Evolutionary conservation across 1,140 invertebrate genomes (phyloP).

Genomic region (Pseudoatta argentina): DNA sequence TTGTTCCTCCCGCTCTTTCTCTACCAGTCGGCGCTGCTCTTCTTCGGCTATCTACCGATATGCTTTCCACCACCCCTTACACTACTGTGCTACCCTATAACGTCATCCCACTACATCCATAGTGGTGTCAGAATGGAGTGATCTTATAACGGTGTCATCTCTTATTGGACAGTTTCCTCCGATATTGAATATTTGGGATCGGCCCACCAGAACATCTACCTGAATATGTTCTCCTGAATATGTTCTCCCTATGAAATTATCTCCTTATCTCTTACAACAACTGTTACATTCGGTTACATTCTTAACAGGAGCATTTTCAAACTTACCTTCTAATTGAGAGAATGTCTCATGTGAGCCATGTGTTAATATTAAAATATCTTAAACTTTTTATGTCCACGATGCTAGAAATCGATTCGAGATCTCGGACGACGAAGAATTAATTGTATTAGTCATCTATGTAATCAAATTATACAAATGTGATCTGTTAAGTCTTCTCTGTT

Average conservation of each 20-base stretch:
- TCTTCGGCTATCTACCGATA: conserved; percentile 36
- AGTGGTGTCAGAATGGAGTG: neutral
- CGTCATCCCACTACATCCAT: neutral
- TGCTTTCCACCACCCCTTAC: conserved; percentile 9
- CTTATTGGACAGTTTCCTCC: neutral
- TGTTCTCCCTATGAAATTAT: neutral
- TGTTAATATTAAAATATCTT: neutral
- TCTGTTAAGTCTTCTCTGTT: too few relatives aligned
- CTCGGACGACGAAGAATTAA: too few relatives aligned
- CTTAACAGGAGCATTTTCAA: neutral
- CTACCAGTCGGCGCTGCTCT: conserved; percentile 17
- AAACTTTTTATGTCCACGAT: too few relatives aligned
- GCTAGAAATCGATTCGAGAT: too few relatives aligned
- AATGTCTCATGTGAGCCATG: neutral
- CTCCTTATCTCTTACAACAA: neutral
- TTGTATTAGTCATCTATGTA: too few relatives aligned
- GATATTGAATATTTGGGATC: neutral
- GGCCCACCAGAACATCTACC: neutral
- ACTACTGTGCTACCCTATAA: neutral
- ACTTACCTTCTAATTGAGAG: neutral
- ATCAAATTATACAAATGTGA: too few relatives aligned
- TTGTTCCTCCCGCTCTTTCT: conserved; percentile 49
- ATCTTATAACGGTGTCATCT: conserved; percentile 4
- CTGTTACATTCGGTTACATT: too few relatives aligned
- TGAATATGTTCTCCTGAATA: neutral